Evolutionary conservation across 2,888 invertebrate species (phyloP).

Genomic region (Sarcophaga caerulescens): DNA sequence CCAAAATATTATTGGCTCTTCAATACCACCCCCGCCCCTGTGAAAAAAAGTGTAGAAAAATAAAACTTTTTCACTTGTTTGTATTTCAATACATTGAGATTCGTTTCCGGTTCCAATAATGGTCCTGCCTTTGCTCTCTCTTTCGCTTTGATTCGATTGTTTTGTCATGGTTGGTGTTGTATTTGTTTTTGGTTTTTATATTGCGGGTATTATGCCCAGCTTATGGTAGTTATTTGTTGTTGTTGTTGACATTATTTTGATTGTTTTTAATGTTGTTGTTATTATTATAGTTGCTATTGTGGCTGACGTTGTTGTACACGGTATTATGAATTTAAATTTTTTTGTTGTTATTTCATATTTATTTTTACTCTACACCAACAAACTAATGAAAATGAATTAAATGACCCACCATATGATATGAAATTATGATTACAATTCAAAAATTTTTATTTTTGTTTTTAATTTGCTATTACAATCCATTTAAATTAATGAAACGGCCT

Average conservation of each 20-base stretch:
- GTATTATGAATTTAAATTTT: background rate
- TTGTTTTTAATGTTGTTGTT: slow-evolving; percentile 44
- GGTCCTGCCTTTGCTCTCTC: slow-evolving; percentile 12
- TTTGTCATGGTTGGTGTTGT: slow-evolving; percentile 41
- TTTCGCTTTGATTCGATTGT: slow-evolving; percentile 46
- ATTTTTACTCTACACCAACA: slow-evolving; percentile 14
- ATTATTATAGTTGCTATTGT: slow-evolving; percentile 20
- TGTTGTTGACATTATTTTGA: slow-evolving; percentile 54
- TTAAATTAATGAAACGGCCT: no score
- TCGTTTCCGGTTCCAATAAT: slow-evolving; percentile 11
- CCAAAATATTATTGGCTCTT: background rate
- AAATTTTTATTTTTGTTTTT: background rate
- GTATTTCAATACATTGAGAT: slow-evolving; percentile 11
- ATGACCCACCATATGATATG: slow-evolving; percentile 53
- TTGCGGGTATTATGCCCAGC: slow-evolving; percentile 60
- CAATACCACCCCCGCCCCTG: no score
- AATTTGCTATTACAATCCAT: background rate
- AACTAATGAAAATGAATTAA: slow-evolving; percentile 59
- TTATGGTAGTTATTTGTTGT: slow-evolving; percentile 62
- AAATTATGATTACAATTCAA: slow-evolving; percentile 58
- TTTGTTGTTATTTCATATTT: slow-evolving; percentile 9
- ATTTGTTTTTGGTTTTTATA: slow-evolving; percentile 52
- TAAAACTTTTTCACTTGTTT: slow-evolving; percentile 41
- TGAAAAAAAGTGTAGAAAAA: background rate
- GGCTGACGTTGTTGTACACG: background rate